Conservation (phyloP, 2,797 vertebrate genomes). For the Pseudochaenichthys georgianus region DNA sequence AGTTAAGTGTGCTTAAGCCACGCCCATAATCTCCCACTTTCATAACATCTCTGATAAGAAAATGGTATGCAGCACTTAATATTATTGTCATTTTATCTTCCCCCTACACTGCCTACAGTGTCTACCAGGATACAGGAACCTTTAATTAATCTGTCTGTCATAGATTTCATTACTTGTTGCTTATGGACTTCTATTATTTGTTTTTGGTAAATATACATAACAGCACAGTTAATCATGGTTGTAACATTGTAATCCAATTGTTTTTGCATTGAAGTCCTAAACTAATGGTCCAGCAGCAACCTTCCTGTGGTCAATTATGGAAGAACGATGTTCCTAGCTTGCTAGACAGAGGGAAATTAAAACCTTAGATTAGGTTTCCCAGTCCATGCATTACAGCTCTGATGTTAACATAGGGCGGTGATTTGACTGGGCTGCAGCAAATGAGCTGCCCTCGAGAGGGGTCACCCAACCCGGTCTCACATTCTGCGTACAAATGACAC, state of each 20-base stretch:
- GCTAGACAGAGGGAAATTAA: slow-evolving; percentile 54
- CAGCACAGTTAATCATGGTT: neutral
- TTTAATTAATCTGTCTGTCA: slow-evolving; percentile 5
- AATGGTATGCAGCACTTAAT: neutral
- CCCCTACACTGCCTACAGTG: slow-evolving; percentile 62
- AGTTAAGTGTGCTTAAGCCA: neutral
- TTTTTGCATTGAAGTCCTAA: neutral
- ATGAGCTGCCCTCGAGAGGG: slow-evolving; percentile 40
- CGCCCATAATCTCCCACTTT: neutral
- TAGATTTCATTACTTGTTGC: neutral
- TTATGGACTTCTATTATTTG: neutral
- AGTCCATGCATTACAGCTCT: slow-evolving; percentile 70
- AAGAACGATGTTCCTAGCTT: slow-evolving; percentile 49
- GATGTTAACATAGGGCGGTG: slow-evolving; percentile 55
- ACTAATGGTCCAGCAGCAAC: slow-evolving; percentile 44
- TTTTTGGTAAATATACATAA: neutral
- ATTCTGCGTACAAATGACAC: no score
- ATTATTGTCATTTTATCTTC: slow-evolving; percentile 45
- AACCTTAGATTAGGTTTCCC: slow-evolving; percentile 63
- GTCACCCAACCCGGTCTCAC: slow-evolving; percentile 22
- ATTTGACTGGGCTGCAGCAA: slow-evolving; percentile 58
- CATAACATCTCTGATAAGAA: slow-evolving; percentile 9
- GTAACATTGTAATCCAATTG: neutral
- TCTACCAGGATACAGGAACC: slow-evolving; percentile 4
- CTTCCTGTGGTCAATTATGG: slow-evolving; percentile 49